Conservation (phyloP, 37 sponge, comb jelly and placozoan genomes). For the Amphimedon queenslandica region DNA sequence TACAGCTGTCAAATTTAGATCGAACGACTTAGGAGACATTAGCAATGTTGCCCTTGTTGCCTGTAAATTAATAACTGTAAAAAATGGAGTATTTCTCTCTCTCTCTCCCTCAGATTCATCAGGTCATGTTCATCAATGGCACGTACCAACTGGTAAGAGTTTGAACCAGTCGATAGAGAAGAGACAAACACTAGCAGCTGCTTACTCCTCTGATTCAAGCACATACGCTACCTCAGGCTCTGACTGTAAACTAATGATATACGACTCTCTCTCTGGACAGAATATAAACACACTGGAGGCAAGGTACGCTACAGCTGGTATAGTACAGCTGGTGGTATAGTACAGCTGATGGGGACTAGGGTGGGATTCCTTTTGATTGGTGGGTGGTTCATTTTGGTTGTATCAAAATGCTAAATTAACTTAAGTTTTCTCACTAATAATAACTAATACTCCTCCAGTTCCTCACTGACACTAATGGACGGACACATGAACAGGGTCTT, state of each 20-base stretch:
- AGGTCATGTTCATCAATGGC: slow-evolving; percentile 66
- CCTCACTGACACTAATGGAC: slow-evolving; percentile 56
- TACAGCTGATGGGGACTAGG: no score
- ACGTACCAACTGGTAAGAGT: slow-evolving; percentile 38
- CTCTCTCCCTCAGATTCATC: slow-evolving; percentile 29
- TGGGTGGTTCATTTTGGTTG: no score
- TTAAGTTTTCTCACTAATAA: not conserved
- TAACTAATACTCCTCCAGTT: no score
- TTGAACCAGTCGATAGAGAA: slow-evolving; percentile 38
- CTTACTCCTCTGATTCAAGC: slow-evolving; percentile 42
- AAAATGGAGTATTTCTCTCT: not conserved
- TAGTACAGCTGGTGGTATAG: no score
- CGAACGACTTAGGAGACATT: no score
- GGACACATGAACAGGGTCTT: slow-evolving; percentile 73
- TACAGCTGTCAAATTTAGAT: no score
- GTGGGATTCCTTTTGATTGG: no score
- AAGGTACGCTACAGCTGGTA: slow-evolving; percentile 23
- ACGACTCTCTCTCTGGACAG: slow-evolving; percentile 37
- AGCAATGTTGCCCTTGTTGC: no score
- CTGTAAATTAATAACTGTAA: no score
- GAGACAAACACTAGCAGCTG: slow-evolving; percentile 62
- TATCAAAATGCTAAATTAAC: no score
- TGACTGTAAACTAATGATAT: slow-evolving; percentile 39
- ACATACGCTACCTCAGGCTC: slow-evolving; percentile 65
- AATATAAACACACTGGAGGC: slow-evolving; percentile 33